Percentiles rank a stretch among this genome's conserved stretches.
Evolutionary conservation across 2,888 invertebrate genomes (phyloP).

Genomic region (Drosophila pegasa): DNA sequence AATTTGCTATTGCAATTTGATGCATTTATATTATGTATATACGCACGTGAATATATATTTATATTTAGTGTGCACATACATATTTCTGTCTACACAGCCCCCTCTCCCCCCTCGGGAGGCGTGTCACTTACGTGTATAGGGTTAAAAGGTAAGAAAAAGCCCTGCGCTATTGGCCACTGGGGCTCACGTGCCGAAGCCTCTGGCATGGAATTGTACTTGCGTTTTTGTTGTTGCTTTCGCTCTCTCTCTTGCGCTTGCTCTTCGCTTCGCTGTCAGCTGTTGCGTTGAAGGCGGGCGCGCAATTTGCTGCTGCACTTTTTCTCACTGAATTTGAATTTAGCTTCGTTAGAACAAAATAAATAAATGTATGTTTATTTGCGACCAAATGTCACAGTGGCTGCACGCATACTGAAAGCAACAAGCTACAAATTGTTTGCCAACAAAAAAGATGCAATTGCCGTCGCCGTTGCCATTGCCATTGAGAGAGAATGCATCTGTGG

Average conservation of each 20-base stretch:
- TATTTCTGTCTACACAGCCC: no score
- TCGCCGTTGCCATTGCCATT: conserved; percentile 21
- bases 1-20: background rate
- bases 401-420: conserved; percentile 46
- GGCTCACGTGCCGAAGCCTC: background rate
- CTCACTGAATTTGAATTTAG: background rate
- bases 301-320: conserved; percentile 1
- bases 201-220: conserved; percentile 1
- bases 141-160: no score
- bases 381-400: conserved; percentile 50
- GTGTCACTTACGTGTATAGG: no score
- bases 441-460: conserved; percentile 23
- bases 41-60: no score
- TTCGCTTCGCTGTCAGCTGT: conserved; percentile 4
- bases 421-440: conserved; percentile 22
- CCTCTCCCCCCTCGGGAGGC: no score
- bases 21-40: no score
- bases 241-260: no score
- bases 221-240: no score
- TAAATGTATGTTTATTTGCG: background rate
- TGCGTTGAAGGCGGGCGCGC: background rate
- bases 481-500: conserved; percentile 30
- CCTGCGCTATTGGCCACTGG: background rate
- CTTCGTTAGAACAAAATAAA: background rate
- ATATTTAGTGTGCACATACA: no score